Conservation (phyloP, 1,140 invertebrate species). For the Colletes gigas region DNA sequence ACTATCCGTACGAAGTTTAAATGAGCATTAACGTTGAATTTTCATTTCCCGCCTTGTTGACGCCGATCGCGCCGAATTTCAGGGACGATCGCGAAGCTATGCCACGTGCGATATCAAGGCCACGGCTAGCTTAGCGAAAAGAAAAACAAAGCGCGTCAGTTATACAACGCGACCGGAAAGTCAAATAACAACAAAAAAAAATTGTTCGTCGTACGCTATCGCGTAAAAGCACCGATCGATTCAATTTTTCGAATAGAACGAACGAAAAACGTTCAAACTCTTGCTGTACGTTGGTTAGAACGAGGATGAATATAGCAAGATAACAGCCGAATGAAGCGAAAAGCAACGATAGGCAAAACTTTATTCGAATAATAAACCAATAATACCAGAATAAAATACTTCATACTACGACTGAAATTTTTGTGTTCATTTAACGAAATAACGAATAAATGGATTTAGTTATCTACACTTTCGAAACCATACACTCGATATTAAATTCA, state of each 20-base stretch:
- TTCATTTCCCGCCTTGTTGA: constrained; percentile 45
- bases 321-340: too few species aligned
- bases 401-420: too few species aligned
- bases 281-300: too few species aligned
- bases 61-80: constrained; percentile 27
- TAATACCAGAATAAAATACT: too few species aligned
- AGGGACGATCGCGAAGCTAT: constrained; percentile 36
- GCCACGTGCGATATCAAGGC: constrained; percentile 53
- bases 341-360: too few species aligned
- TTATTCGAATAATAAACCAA: too few species aligned
- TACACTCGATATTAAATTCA: too few species aligned
- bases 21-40: constrained; percentile 28
- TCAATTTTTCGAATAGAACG: neutral
- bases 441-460: too few species aligned
- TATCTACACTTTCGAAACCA: too few species aligned
- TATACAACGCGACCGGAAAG: neutral
- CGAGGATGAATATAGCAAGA: too few species aligned
- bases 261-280: neutral
- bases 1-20: constrained; percentile 10
- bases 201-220: too few species aligned
- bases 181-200: neutral
- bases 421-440: too few species aligned
- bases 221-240: neutral
- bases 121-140: constrained; percentile 11
- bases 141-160: constrained; percentile 22